Conservation (phyloP, 2,113 vertebrate species). For the Spilogale gracilis region DNA sequence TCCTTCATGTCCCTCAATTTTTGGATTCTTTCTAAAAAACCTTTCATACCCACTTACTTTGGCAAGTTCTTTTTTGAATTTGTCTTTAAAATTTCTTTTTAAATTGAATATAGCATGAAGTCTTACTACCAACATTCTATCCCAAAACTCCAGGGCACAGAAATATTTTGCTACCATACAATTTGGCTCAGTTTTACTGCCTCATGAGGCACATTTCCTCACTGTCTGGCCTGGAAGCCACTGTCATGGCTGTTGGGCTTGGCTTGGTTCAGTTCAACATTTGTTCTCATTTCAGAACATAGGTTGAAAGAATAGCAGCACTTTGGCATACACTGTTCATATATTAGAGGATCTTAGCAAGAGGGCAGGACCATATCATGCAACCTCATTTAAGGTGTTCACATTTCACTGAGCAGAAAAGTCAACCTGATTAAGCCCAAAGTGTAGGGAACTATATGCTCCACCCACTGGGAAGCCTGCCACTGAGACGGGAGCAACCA, state of each 20-base stretch:
- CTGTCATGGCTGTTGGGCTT: background rate
- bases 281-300: background rate
- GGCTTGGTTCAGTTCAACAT: background rate
- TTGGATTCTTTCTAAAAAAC: background rate
- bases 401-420: background rate
- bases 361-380: background rate
- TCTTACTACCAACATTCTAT: background rate
- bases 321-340: background rate
- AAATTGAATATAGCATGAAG: background rate
- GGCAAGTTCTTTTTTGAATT: slow-evolving; percentile 1
- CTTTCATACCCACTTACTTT: background rate
- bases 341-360: background rate
- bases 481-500: background rate
- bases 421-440: background rate
- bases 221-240: background rate
- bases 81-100: background rate
- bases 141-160: background rate
- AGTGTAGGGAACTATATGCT: background rate
- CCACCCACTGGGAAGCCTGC: background rate
- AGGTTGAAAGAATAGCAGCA: background rate
- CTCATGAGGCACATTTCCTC: background rate
- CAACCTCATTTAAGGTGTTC: background rate
- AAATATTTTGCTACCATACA: slow-evolving; percentile 32
- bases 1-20: background rate
- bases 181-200: background rate